A percentile compares a stretch with the other conserved stretches of the same genome.
These are phyloP conservation scores for Gadus chalcogrammus DNA, from an alignment of 2,113 vertebrate genomes.

Conservation along the genomic window DNA sequence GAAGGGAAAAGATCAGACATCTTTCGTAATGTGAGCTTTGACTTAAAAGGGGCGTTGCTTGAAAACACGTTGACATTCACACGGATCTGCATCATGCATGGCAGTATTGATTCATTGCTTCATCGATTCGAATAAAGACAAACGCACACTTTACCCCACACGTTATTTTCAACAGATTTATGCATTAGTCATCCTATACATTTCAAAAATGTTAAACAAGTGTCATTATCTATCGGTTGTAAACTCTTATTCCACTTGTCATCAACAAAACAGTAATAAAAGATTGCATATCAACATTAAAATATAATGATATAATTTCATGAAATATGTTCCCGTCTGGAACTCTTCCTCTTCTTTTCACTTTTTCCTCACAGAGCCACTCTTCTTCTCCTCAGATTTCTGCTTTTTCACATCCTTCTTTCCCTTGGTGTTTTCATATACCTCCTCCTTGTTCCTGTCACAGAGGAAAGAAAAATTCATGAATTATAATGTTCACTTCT, in stretches of 20 bases:
- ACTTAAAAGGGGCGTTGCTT: too few species aligned
- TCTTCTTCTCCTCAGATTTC: conserved; percentile 80
- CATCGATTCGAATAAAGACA: too few species aligned
- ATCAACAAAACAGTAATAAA: too few species aligned
- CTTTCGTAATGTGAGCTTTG: too few species aligned
- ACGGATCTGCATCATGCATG: too few species aligned
- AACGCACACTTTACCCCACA: too few species aligned
- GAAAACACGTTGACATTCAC: too few species aligned
- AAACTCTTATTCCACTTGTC: too few species aligned
- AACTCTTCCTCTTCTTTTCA: conserved; percentile 54
- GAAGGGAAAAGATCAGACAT: too few species aligned
- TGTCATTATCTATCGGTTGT: too few species aligned
- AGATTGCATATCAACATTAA: conserved; percentile 34
- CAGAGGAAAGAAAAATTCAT: conserved; percentile 2
- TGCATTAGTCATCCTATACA: not conserved
- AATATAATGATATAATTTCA: conserved; percentile 19
- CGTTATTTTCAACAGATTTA: not conserved
- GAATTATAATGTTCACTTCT: not conserved
- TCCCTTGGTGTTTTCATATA: conserved; percentile 83
- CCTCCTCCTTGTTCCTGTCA: conserved; percentile 81
- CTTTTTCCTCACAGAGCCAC: conserved; percentile 82
- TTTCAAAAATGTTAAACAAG: not conserved
- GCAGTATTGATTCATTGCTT: too few species aligned
- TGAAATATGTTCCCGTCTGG: conserved; percentile 4
- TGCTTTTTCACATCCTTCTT: conserved; percentile 86